Evolutionary conservation across 2,797 vertebrate species (phyloP).

Genomic region (Myotis vivesi): DNA sequence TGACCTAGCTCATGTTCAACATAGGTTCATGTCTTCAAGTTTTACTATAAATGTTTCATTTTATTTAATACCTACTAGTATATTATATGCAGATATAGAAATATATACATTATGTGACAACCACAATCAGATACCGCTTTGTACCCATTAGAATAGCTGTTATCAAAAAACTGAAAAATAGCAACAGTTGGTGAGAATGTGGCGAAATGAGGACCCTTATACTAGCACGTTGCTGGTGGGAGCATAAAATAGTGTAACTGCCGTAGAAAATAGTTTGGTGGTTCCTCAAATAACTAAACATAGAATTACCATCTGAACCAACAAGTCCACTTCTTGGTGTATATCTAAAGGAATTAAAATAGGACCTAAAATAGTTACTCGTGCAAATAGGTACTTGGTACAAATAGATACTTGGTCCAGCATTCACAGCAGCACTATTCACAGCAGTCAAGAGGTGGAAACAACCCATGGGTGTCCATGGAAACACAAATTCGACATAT

Average conservation of each 20-base stretch:
- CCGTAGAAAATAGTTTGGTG: neutral
- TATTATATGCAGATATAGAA: neutral
- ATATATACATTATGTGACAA: neutral
- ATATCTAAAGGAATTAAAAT: neutral
- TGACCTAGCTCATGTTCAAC: neutral
- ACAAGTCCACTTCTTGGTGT: neutral
- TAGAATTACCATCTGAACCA: neutral
- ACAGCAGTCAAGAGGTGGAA: neutral
- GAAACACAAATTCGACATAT: neutral
- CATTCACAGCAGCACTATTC: neutral
- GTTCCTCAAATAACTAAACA: neutral
- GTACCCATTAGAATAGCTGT: neutral
- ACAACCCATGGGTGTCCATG: neutral
- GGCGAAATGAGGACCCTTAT: neutral
- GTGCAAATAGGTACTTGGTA: neutral
- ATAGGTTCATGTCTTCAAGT: neutral
- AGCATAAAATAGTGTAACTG: accelerated
- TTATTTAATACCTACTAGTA: neutral
- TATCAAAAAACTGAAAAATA: neutral
- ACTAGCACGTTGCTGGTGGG: neutral
- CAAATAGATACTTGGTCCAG: neutral
- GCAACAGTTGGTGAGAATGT: neutral
- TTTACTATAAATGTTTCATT: neutral
- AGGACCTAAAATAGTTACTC: neutral
- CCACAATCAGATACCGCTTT: neutral